These are phyloP conservation scores for Aphodius sticticus DNA, from an alignment of 2,888 invertebrate genomes.

Conservation along the genomic window DNA sequence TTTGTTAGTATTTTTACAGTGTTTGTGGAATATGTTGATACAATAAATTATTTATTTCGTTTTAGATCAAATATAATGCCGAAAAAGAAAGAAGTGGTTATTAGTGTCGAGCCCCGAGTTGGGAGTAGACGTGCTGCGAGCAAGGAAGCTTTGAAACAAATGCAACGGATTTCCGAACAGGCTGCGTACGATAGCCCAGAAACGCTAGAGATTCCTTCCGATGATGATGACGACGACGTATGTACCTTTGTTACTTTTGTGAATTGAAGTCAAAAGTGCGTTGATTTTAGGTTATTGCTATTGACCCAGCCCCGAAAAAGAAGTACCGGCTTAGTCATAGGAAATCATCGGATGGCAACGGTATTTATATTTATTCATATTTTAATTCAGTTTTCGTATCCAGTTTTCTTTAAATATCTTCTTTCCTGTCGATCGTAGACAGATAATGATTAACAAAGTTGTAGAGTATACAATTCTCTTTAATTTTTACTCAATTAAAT, in stretches of 20 bases:
- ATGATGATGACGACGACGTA: slow-evolving; percentile 51
- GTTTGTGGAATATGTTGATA: not conserved
- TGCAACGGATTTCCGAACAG: slow-evolving; percentile 54
- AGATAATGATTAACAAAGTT: not conserved
- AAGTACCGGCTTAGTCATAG: slow-evolving; percentile 55
- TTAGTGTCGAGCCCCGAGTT: slow-evolving; percentile 42
- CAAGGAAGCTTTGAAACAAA: slow-evolving; percentile 57
- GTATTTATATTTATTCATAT: slow-evolving; percentile 39
- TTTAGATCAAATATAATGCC: slow-evolving; percentile 45
- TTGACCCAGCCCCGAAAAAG: slow-evolving; percentile 54
- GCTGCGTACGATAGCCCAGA: slow-evolving; percentile 59
- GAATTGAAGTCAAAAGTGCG: not conserved
- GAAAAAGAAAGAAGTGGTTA: slow-evolving; percentile 43
- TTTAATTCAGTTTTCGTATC: not conserved
- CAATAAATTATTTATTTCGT: slow-evolving; percentile 12
- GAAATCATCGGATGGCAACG: slow-evolving; percentile 56
- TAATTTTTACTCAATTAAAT: not conserved
- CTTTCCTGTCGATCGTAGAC: not conserved
- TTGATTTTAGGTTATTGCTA: slow-evolving; percentile 47
- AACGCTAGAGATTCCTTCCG: slow-evolving; percentile 61
- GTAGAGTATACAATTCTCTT: no score
- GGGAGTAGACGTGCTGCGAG: slow-evolving; percentile 55
- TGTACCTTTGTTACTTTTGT: not conserved
- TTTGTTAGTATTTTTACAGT: not conserved
- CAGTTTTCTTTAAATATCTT: not conserved